A percentile compares a stretch with the other conserved stretches of the same genome.
These are phyloP conservation scores for Machimus atricapillus DNA, from an alignment of 2,888 invertebrate genomes.

Conservation along the genomic window DNA sequence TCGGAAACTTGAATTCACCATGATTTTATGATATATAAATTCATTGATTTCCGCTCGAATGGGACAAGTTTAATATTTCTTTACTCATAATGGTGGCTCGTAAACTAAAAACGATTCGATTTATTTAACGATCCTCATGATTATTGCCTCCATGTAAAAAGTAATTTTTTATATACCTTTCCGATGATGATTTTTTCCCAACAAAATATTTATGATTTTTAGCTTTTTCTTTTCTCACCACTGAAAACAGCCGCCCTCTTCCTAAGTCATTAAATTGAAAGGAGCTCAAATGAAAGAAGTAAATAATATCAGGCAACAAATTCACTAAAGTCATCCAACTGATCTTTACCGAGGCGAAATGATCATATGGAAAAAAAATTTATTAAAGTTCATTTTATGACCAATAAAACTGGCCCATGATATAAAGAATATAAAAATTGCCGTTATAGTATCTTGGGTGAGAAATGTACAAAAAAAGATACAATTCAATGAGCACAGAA, in stretches of 20 bases:
- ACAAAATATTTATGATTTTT: slow-evolving; percentile 31
- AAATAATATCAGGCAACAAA: slow-evolving; percentile 30
- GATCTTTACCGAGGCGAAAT: slow-evolving; percentile 33
- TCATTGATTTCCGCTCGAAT: slow-evolving; percentile 33
- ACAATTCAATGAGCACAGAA: neutral
- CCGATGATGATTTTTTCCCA: neutral
- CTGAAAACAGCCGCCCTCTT: slow-evolving; percentile 20
- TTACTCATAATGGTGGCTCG: slow-evolving; percentile 6
- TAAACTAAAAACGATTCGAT: slow-evolving; percentile 30
- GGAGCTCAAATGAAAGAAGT: slow-evolving; percentile 5
- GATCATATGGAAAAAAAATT: slow-evolving; percentile 18
- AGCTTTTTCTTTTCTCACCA: slow-evolving; percentile 22
- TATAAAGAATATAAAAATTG: slow-evolving; percentile 34
- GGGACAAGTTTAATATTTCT: slow-evolving; percentile 31
- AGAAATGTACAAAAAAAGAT: slow-evolving; percentile 4
- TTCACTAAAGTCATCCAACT: slow-evolving; percentile 31
- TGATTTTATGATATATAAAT: slow-evolving; percentile 7
- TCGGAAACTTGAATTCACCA: slow-evolving; percentile 2
- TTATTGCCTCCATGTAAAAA: neutral
- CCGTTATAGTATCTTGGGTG: slow-evolving; percentile 29
- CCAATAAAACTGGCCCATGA: slow-evolving; percentile 33
- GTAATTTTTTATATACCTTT: neutral
- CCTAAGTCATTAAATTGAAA: slow-evolving; percentile 23
- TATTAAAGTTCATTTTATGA: slow-evolving; percentile 32
- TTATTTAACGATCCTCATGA: slow-evolving; percentile 29